These are phyloP conservation scores for Ranitomeya imitator DNA, from an alignment of 2,113 vertebrate genomes.

Conservation along the genomic window DNA sequence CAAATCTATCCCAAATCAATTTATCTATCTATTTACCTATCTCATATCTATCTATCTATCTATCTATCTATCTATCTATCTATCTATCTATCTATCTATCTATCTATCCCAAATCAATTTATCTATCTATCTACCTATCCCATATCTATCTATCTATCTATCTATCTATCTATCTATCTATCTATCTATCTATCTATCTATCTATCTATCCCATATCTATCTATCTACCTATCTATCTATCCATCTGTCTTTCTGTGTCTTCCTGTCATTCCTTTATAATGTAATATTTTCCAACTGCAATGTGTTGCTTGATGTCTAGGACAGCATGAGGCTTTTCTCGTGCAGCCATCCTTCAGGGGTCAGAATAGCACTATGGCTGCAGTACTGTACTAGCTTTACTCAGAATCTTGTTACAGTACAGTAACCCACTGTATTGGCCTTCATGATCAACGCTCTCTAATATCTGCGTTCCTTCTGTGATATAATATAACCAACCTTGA, in stretches of 20 bases:
- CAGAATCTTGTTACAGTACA: neutral
- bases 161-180: no score
- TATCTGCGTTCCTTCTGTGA: neutral
- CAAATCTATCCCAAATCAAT: neutral
- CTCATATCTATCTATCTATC: no score
- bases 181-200: no score
- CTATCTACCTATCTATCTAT: no score
- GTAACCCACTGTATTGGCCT: neutral
- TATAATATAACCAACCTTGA: conserved; percentile 29
- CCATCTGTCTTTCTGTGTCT: neutral
- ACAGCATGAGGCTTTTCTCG: conserved; percentile 61
- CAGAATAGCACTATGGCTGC: conserved; percentile 77
- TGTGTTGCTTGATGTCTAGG: conserved; percentile 37
- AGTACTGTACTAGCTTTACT: neutral
- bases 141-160: conserved; percentile 5
- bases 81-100: neutral
- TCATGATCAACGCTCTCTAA: neutral
- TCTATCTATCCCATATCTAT: no score
- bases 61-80: neutral
- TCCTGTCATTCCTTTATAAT: neutral
- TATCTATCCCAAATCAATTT: neutral
- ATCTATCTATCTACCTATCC: conserved; percentile 17
- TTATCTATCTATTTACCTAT: neutral
- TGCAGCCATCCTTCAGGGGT: conserved; percentile 82
- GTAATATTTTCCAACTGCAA: neutral